Evolutionary conservation across 2,113 vertebrate species (phyloP), one percentile per base, ranked within the genome.

Genomic region (Ramphastos sulfuratus): DNA sequence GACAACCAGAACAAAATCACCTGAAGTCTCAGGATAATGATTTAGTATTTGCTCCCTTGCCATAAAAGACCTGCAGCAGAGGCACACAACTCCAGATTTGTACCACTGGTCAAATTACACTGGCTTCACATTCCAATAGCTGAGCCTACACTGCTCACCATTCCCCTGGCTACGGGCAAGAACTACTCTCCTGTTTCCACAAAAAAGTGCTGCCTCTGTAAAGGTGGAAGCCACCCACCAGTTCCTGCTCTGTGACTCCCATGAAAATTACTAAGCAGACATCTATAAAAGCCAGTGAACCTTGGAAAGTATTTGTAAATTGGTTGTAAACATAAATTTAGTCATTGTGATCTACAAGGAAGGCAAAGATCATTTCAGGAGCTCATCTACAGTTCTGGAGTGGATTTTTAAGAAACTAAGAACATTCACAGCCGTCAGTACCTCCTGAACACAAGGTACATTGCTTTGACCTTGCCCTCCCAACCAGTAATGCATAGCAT

Each of bases 401-500:
- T 31, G 10, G 46, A 85, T 74, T 93, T 91, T 60, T 74, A 59
- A 83, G 72, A 83, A 90, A 66, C n/a, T 37, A 59, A 33, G 58
- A 77, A 64, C 15, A 74, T 37, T 77, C 42, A 28, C 23, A 78
- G 31, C 23, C 42, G 33, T 77, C 69, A 54, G 33, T 8, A 5
- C 37, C 25, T 80, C 35, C 9, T 2, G 2, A 85, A 71, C 5
- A 12, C n/a, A 70, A 73, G 59, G 67, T 50, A 82, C 55, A 23
- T 63, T 85, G 90, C 42, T 78, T 85, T 85, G 79, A 91, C 88
- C n/a, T 91, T 83, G 58, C 37, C 65, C 42, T 85, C 69, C 37
- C 72, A 85, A 77, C 66, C 19, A 74, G 42, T 85, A 91, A 90
- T 44, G 15, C 20, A 48, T n/a, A 85, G 39, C 61, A 83, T 35